Conservation (phyloP, 2,113 vertebrate genomes). For the Cryptomyrus ogoouensis region DNA sequence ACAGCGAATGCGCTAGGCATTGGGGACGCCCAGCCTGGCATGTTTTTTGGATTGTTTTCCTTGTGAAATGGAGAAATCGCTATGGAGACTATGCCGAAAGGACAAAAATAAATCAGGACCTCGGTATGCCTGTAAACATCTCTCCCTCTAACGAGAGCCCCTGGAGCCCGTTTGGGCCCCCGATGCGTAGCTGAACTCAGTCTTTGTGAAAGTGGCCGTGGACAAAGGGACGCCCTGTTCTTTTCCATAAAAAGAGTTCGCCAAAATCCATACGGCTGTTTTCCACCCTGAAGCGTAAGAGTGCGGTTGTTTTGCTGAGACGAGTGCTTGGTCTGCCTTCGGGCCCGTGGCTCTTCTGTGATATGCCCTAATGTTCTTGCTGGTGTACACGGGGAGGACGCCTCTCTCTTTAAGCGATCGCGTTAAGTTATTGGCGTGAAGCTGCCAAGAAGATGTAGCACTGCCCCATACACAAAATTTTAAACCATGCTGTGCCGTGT, state of each 20-base stretch:
- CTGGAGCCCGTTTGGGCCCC: slow-evolving; percentile 4
- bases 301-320: neutral
- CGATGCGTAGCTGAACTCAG: slow-evolving; percentile 27
- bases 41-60: neutral
- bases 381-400: neutral
- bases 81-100: slow-evolving; percentile 11
- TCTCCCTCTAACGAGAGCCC: neutral
- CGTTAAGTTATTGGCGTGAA: neutral
- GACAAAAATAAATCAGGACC: neutral
- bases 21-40: neutral
- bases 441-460: neutral
- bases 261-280: slow-evolving; percentile 1
- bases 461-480: neutral
- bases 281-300: neutral
- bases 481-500: neutral
- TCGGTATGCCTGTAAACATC: neutral
- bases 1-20: neutral
- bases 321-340: neutral
- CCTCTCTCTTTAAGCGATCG: neutral
- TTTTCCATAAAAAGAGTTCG: slow-evolving; percentile 21
- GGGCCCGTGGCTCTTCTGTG: neutral
- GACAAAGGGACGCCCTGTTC: slow-evolving; percentile 35
- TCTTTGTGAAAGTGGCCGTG: slow-evolving; percentile 10
- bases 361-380: neutral
- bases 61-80: neutral